A percentile compares a stretch with the other conserved stretches of the same genome.
Evolutionary conservation across 2,797 vertebrate species (phyloP).

Genomic region (Myotis daubentonii): DNA sequence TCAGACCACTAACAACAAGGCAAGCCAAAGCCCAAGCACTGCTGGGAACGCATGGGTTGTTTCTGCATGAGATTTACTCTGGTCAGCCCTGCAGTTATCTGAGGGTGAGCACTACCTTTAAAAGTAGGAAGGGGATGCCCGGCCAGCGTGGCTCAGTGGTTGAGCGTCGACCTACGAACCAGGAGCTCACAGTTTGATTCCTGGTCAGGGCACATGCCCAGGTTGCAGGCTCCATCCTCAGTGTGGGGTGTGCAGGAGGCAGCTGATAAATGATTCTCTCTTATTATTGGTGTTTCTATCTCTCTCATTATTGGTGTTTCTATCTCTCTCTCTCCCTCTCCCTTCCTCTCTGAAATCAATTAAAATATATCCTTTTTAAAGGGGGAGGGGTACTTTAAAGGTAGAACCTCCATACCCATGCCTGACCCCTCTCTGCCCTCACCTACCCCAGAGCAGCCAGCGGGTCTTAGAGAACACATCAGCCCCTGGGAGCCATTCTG

Average conservation of each 20-base stretch:
- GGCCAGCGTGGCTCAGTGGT: background rate
- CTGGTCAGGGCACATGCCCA: background rate
- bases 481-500: background rate
- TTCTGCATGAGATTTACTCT: background rate
- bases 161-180: background rate
- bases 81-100: background rate
- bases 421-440: background rate
- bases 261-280: background rate
- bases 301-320: background rate
- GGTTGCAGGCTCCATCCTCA: background rate
- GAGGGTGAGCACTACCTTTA: background rate
- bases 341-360: background rate
- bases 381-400: background rate
- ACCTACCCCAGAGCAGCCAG: background rate
- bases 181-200: background rate
- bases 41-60: background rate
- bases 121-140: background rate
- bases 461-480: background rate
- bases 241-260: background rate
- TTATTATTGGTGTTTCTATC: background rate
- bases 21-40: background rate
- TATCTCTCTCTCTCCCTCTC: background rate
- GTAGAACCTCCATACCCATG: background rate
- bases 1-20: background rate
- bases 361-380: background rate